These are phyloP conservation scores for Corythornis cristatus DNA, from an alignment of 2,113 vertebrate genomes.

Conservation along the genomic window DNA sequence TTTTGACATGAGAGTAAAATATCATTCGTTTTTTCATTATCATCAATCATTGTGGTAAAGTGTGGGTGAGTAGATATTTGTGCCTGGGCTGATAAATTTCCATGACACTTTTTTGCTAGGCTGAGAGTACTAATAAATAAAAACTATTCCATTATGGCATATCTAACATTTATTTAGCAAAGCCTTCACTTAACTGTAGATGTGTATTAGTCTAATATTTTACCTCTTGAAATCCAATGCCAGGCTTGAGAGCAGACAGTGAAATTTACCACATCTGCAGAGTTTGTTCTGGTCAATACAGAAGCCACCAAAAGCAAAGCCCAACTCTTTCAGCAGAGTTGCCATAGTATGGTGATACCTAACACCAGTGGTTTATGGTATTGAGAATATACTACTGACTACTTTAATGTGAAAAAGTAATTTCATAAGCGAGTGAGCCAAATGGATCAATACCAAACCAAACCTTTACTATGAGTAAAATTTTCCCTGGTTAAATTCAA, in stretches of 20 bases:
- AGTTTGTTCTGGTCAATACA: slow-evolving; percentile 33
- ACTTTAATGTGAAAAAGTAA: slow-evolving; percentile 75
- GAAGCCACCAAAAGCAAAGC: slow-evolving; percentile 56
- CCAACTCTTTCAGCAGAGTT: slow-evolving; percentile 52
- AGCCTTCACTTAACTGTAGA: slow-evolving; percentile 52
- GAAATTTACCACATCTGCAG: slow-evolving; percentile 24
- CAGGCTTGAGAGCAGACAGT: slow-evolving; percentile 15
- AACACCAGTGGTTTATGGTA: slow-evolving; percentile 63
- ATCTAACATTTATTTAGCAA: slow-evolving; percentile 63
- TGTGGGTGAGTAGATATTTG: slow-evolving; percentile 51
- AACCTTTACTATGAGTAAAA: slow-evolving; percentile 75
- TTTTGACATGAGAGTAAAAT: slow-evolving; percentile 49
- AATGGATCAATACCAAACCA: slow-evolving; percentile 77
- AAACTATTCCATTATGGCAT: slow-evolving; percentile 63
- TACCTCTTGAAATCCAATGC: slow-evolving; percentile 40
- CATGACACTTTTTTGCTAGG: slow-evolving; percentile 54
- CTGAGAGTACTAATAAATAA: slow-evolving; percentile 71
- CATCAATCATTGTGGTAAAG: slow-evolving; percentile 50
- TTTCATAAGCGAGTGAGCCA: slow-evolving; percentile 68
- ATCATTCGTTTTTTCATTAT: slow-evolving; percentile 60
- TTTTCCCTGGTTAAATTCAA: slow-evolving; percentile 77
- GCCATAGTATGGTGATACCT: slow-evolving; percentile 38
- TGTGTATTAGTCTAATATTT: slow-evolving; percentile 62
- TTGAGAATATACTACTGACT: slow-evolving; percentile 63
- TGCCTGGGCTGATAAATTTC: slow-evolving; percentile 62